Percentiles rank a stretch among this genome's conserved stretches.
phyloP scores from a whole-genome alignment of 2,113 vertebrate genomes.

The Carassius carassius region DNA sequence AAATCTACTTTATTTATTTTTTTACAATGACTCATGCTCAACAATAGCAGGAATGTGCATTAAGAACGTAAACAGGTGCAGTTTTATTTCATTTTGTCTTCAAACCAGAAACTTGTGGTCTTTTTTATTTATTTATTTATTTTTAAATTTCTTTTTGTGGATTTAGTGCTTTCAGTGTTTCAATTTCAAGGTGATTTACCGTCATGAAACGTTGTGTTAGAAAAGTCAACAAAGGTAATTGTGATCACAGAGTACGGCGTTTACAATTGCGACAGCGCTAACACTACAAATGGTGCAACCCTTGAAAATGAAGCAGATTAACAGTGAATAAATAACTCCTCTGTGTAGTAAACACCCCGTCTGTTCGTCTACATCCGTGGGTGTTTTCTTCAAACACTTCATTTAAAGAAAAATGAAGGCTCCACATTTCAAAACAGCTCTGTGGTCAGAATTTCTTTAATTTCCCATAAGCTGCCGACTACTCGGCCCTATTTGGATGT shows the following conservation, averaged over 20 bases:
- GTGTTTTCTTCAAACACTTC: constrained; percentile 23
- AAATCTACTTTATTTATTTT: background rate
- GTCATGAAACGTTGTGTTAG: constrained; percentile 54
- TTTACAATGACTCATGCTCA: background rate
- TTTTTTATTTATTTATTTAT: background rate
- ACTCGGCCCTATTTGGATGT: background rate
- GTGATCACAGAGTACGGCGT: constrained; percentile 57
- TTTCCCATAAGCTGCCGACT: background rate
- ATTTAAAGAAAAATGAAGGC: constrained; percentile 5
- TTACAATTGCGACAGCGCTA: constrained; percentile 48
- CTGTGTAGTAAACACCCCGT: constrained; percentile 45
- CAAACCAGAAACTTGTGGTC: background rate
- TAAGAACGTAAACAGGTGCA: background rate
- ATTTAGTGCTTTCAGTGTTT: constrained; percentile 52
- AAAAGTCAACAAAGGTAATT: constrained; percentile 62
- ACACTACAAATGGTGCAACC: constrained; percentile 42
- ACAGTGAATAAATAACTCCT: constrained; percentile 59
- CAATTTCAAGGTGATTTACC: constrained; percentile 68
- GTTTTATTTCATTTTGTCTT: constrained; percentile 8
- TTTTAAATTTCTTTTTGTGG: constrained; percentile 5
- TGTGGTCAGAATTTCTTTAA: background rate
- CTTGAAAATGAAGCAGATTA: constrained; percentile 60
- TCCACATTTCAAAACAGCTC: background rate
- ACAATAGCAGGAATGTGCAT: background rate
- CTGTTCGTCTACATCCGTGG: background rate